A percentile compares a stretch with the other conserved stretches of the same genome.
Conservation (phyloP, 30 jellyfish, hydroid and myxozoan species). For the Aurelia sp. region DNA sequence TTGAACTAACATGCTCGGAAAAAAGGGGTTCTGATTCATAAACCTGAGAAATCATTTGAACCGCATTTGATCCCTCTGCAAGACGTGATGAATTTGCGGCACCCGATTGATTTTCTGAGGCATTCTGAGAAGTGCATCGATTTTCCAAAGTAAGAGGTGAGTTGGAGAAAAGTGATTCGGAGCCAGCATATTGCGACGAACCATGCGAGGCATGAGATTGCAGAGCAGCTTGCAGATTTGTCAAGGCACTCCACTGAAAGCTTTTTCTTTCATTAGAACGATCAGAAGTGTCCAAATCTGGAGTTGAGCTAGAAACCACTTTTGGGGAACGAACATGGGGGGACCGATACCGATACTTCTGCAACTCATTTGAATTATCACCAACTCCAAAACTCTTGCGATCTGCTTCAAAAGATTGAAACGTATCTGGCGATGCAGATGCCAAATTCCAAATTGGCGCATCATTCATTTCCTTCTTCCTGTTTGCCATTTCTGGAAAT, state of each 20-base stretch:
- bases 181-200: neutral
- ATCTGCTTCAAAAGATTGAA: neutral
- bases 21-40: constrained; percentile 21
- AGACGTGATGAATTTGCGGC: too few species aligned
- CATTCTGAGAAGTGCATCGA: neutral
- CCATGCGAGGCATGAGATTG: constrained; percentile 20
- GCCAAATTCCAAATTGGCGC: too few species aligned
- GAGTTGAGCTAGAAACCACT: neutral
- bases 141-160: constrained; percentile 13
- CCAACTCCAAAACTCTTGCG: neutral
- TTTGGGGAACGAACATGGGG: neutral
- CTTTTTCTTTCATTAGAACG: neutral
- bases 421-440: neutral
- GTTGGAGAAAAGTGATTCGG: constrained; percentile 34
- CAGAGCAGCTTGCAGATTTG: neutral
- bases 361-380: too few species aligned
- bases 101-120: too few species aligned
- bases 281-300: neutral
- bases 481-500: too few species aligned
- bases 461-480: too few species aligned
- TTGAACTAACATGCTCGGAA: neutral
- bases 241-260: constrained; percentile 4
- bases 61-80: neutral
- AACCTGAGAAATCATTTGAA: neutral
- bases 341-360: too few species aligned